Evolutionary conservation across 1,140 invertebrate genomes (phyloP), one percentile per base, ranked within the genome.

Genomic region (Bombus huntii): DNA sequence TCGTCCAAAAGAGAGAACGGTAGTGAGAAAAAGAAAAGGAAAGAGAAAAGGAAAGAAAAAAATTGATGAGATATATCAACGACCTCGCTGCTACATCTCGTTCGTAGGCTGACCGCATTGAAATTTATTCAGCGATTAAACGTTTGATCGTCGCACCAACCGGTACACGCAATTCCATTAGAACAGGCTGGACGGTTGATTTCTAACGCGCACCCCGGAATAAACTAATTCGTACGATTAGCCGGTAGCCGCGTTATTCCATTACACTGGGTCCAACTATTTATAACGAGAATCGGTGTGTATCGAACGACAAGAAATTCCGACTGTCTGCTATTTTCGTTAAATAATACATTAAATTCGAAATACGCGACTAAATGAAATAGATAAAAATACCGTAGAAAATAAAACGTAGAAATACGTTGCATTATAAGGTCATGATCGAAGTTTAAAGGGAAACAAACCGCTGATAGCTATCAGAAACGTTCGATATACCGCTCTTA

Each of bases 101-200:
- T 31, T 44, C 10, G 10, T 47, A 44, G 25, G 31, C 28, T 5
- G 47, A 4, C 0, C n/a, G 39, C 2, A 18, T 57, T 71, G 57
- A 62, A 89, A 87, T 90, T 89, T 72, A 80, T 89, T 78, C 68
- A 59, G 37, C 77, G 87, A 90, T 89, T 90, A 90, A 90, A 80
- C 85, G 73, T 80, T 90, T 75, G 85, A 89, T 87, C 87, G 73
- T 62, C 71, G 68, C 47, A 44, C 84, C 62, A 76, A 89, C 77
- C 85, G 88, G 71, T 47, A 70, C 75, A 68, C 68, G 74, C 83
- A 44, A 86, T 83, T 89, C 74, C 87, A 89, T 83, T 76, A 84
- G 87, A 85, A 89, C 87, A 76, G 62, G 80, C 74, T 68, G 73
- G 83, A 81, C 74, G 88, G 83, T 89, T 88, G 77, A 88, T 81